phyloP scores from a whole-genome alignment of 2,113 vertebrate genomes.

The Rhea americana region DNA sequence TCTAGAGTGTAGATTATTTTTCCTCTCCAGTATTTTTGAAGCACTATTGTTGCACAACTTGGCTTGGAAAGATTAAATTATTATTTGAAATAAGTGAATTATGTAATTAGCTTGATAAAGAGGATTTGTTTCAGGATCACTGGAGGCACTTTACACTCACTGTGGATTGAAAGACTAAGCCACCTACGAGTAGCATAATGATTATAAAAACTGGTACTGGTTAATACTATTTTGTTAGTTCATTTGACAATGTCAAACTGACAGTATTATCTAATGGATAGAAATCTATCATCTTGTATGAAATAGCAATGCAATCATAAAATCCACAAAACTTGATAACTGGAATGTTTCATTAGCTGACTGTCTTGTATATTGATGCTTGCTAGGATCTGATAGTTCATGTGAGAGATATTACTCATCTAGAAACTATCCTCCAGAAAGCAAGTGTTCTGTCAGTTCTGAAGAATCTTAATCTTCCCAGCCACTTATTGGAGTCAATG shows the following conservation, averaged over 20 bases:
- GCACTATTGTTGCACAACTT: neutral
- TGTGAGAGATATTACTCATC: constrained; percentile 91
- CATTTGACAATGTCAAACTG: neutral
- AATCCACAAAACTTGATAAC: neutral
- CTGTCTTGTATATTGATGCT: neutral
- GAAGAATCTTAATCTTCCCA: constrained; percentile 81
- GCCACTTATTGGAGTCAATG: constrained; percentile 80
- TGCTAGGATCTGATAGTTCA: constrained; percentile 90
- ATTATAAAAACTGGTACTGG: neutral
- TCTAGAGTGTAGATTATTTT: neutral
- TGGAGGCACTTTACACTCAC: neutral
- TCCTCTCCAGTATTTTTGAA: neutral
- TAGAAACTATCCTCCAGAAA: constrained; percentile 88
- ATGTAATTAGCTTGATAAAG: neutral
- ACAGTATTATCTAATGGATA: neutral
- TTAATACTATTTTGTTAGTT: neutral
- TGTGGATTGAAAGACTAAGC: neutral
- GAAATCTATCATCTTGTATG: neutral
- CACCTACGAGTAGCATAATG: neutral
- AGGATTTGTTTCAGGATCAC: neutral
- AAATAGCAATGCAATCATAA: neutral
- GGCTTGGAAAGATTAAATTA: neutral
- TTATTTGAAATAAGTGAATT: neutral
- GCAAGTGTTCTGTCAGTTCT: constrained; percentile 86
- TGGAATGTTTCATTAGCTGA: neutral